phyloP scores from a whole-genome alignment of 1,140 invertebrate species.

The Nixonia krombeini region DNA sequence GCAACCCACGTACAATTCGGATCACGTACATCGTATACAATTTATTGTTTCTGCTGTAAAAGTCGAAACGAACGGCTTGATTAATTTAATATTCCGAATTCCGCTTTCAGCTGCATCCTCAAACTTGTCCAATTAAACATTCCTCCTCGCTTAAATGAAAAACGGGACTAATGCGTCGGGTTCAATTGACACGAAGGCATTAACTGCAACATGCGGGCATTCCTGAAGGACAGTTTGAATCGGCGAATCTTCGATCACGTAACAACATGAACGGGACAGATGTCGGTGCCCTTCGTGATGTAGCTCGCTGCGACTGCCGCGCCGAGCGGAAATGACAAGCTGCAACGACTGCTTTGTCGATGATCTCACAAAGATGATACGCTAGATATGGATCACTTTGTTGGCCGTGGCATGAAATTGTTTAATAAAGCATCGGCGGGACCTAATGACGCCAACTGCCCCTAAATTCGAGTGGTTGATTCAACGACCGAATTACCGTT shows the following conservation, averaged over 20 bases:
- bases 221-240: conserved; percentile 1
- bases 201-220: conserved; percentile 1
- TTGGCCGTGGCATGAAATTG: conserved; percentile 49
- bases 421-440: conserved; percentile 46
- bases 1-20: conserved; percentile 48
- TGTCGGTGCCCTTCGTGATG: conserved; percentile 34
- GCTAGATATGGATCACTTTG: conserved; percentile 51
- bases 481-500: conserved; percentile 49
- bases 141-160: too few relatives aligned
- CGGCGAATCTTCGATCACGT: conserved; percentile 15
- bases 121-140: too few relatives aligned
- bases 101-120: too few relatives aligned
- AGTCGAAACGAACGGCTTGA: conserved; percentile 24
- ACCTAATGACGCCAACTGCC: conserved; percentile 59
- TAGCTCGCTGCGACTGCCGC: too few relatives aligned
- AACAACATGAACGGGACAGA: conserved; percentile 16
- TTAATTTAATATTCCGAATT: too few relatives aligned
- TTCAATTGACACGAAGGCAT: neutral
- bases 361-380: conserved; percentile 58
- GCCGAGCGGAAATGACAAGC: conserved; percentile 54
- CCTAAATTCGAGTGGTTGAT: conserved; percentile 39
- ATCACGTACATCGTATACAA: conserved; percentile 40
- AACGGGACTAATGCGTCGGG: too few relatives aligned
- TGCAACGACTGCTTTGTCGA: conserved; percentile 50
- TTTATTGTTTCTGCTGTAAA: conserved; percentile 36